Base-by-base conservation (phyloP, 2,888 invertebrate species). In the Andrena flavipes region DNA sequence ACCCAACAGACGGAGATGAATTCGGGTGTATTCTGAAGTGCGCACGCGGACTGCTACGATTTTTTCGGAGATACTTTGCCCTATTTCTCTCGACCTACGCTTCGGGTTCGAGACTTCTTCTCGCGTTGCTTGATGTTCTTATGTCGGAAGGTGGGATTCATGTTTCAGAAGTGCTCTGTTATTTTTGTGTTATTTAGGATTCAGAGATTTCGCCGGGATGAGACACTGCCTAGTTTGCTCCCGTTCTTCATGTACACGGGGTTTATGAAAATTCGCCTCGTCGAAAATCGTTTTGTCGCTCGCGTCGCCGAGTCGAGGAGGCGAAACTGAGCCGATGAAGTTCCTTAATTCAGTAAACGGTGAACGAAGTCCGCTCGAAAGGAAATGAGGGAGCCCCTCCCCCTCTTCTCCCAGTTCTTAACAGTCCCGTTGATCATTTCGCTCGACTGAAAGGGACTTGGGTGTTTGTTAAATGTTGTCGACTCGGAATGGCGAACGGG, bases 401-500 rank as follows among this genome's bases (percentile, higher is more conserved):
- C 13, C 3, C 16, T 10, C 54, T 33, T 23, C 26, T 10, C 56
- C 16, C 51, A 29, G 10, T 33, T 54, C 51, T 30, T 68, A 68
- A 68, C 67, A 54, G 51, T 29, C 59, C 16, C 79, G 78, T 80
- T 80, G 65, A 65, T 80, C 80, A 78, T 78, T 71, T 80, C 65
- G 78, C 54, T 23, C 10, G 10, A 29, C 64, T 64, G 49, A 26
- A 42, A 54, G 35, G 30, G 70, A 65, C 70, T 80, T 60, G 79
- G 30, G 26, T 62, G 79, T 80, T 80, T 80, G 80, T 80, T 80
- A 71, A 80, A 78, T 54, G 70, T 78, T 80, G 79, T 60, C 78
- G 35, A 60, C 60, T 42, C 30, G 51, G 30, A 35, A 62, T n/a
- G 33, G 26, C 33, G 76, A 64, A 65, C 60, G 80, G 8, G 42